phyloP scores from a whole-genome alignment of 2,888 invertebrate species.

The Drosophila picticornis region DNA sequence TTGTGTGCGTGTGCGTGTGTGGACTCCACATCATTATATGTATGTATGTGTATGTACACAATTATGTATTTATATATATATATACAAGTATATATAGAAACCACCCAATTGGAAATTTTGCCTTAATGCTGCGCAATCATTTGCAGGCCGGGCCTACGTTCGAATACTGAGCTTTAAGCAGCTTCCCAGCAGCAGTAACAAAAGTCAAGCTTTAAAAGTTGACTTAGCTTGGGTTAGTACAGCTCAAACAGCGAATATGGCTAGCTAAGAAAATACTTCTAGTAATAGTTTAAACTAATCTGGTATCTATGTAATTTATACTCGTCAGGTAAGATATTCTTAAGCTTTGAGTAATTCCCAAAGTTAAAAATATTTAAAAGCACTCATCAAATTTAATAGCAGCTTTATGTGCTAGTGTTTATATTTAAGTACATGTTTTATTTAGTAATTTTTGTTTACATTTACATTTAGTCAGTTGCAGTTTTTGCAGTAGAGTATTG shows the following conservation, averaged over 20 bases:
- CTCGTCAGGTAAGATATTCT: not conserved
- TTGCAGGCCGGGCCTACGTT: conserved; percentile 36
- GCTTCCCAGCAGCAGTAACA: conserved; percentile 1
- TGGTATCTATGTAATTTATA: not conserved
- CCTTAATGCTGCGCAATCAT: conserved; percentile 70
- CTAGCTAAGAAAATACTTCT: not conserved
- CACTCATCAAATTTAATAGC: not conserved
- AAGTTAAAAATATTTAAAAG: not conserved
- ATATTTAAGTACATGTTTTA: not conserved
- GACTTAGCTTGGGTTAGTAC: not conserved
- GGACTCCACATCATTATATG: conserved; percentile 37
- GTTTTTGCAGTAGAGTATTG: not conserved
- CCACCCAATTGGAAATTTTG: conserved; percentile 75
- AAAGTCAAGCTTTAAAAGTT: conserved; percentile 40
- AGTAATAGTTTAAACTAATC: not conserved
- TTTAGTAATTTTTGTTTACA: not conserved
- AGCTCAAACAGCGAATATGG: not conserved
- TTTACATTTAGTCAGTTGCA: not conserved
- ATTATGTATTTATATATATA: conserved; percentile 13
- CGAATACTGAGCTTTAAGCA: conserved; percentile 49
- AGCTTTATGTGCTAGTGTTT: not conserved
- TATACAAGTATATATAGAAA: conserved; percentile 14
- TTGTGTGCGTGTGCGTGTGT: conserved; percentile 22
- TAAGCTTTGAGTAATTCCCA: not conserved
- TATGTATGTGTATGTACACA: conserved; percentile 15